phyloP scores from a whole-genome alignment of 2,888 invertebrate species.

The Girardia tigrina region DNA sequence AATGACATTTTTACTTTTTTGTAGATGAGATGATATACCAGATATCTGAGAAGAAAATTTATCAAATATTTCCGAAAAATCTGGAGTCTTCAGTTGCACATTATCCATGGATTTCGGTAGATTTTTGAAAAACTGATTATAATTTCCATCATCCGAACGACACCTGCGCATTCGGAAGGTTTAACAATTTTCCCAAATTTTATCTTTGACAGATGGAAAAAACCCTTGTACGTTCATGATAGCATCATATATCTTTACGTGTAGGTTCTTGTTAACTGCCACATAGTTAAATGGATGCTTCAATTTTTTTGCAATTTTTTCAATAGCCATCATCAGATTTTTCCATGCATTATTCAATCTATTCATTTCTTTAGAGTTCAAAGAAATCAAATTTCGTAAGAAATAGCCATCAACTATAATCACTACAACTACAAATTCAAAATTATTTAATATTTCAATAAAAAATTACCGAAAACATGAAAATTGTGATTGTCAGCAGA shows the following conservation, averaged over 20 bases:
- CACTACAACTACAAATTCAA: too few species aligned
- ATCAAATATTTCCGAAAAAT: not conserved
- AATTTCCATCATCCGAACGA: not conserved
- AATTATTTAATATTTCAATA: too few species aligned
- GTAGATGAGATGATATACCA: too few species aligned
- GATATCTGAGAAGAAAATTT: too few species aligned
- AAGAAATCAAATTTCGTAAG: too few species aligned
- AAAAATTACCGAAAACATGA: too few species aligned
- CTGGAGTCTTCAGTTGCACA: not conserved
- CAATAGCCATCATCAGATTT: not conserved
- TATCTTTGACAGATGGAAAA: not conserved
- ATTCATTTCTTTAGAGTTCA: not conserved
- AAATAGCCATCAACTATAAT: too few species aligned
- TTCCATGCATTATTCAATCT: not conserved
- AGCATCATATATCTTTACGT: not conserved
- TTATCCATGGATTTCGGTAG: not conserved
- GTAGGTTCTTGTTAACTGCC: not conserved
- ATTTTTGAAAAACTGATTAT: not conserved
- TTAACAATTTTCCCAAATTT: not conserved
- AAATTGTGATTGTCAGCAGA: not conserved
- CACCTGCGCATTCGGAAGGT: not conserved
- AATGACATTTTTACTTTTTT: too few species aligned
- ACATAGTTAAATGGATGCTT: not conserved
- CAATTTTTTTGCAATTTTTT: not conserved
- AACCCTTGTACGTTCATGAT: not conserved